These are phyloP conservation scores for Helicoverpa armigera DNA, from an alignment of 1,140 invertebrate species.

Conservation along the genomic window DNA sequence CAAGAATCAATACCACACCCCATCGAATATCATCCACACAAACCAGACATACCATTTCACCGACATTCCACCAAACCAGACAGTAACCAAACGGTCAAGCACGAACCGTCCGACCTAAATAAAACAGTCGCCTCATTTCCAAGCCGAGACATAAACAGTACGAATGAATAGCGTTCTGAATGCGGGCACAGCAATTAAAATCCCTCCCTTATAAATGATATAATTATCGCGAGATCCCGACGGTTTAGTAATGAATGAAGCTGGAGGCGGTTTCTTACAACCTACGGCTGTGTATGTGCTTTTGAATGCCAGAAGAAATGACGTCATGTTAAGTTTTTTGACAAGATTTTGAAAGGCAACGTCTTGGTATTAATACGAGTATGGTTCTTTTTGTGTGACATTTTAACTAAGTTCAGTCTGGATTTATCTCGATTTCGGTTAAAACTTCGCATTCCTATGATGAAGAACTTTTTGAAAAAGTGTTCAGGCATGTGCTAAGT, in stretches of 20 bases:
- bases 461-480: too few relatives aligned
- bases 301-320: neutral
- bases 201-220: slow-evolving; percentile 37
- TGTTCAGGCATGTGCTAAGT: too few relatives aligned
- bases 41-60: neutral
- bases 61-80: neutral
- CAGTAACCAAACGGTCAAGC: neutral
- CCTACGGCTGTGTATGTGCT: neutral
- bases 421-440: too few relatives aligned
- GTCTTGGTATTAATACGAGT: neutral
- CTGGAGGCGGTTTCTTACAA: neutral
- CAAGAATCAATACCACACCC: too few relatives aligned
- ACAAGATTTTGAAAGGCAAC: neutral
- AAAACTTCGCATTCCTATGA: too few relatives aligned
- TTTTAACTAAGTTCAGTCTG: too few relatives aligned
- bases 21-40: too few relatives aligned
- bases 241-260: slow-evolving; percentile 22
- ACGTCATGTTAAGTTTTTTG: neutral
- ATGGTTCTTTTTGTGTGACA: neutral
- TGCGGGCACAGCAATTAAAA: slow-evolving; percentile 36
- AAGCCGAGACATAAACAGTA: neutral
- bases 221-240: slow-evolving; percentile 36
- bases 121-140: slow-evolving; percentile 14
- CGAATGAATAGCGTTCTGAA: slow-evolving; percentile 28
- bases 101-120: neutral